These are phyloP conservation scores for Anguilla obscura DNA, from an alignment of 2,797 vertebrate species.

Conservation along the genomic window DNA sequence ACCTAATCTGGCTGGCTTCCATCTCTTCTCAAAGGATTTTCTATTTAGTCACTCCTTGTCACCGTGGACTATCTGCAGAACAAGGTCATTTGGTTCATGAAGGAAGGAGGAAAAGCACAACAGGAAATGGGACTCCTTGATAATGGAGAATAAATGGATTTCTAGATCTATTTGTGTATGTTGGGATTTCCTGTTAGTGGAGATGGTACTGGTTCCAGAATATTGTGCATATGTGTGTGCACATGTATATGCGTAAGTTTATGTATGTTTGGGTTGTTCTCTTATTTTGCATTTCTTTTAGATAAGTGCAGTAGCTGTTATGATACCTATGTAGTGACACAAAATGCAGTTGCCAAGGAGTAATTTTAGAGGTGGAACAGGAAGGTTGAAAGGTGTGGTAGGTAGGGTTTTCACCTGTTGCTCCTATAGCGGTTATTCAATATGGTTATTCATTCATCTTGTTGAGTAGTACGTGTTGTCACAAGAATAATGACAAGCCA, in stretches of 20 bases:
- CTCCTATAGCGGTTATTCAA: background rate
- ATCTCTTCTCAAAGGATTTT: background rate
- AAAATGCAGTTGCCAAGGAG: background rate
- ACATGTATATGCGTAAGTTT: constrained; percentile 23
- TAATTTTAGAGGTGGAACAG: background rate
- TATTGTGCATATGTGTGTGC: background rate
- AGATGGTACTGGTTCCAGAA: background rate
- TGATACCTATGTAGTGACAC: constrained; percentile 1
- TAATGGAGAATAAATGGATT: background rate
- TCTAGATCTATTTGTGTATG: constrained; percentile 4
- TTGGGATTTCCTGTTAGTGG: background rate
- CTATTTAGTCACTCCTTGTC: background rate
- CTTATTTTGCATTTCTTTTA: background rate
- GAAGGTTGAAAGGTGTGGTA: background rate
- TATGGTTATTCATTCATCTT: background rate
- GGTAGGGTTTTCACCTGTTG: background rate
- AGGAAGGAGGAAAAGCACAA: background rate
- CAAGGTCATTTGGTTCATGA: background rate
- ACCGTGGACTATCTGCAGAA: background rate
- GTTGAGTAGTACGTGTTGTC: background rate
- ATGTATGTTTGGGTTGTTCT: constrained; percentile 23
- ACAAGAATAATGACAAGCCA: background rate
- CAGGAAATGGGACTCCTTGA: background rate
- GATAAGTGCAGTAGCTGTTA: background rate
- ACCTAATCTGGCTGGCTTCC: background rate